Evolutionary conservation across 2,888 invertebrate species (phyloP).

Genomic region (Brachynemurus nebulosus): DNA sequence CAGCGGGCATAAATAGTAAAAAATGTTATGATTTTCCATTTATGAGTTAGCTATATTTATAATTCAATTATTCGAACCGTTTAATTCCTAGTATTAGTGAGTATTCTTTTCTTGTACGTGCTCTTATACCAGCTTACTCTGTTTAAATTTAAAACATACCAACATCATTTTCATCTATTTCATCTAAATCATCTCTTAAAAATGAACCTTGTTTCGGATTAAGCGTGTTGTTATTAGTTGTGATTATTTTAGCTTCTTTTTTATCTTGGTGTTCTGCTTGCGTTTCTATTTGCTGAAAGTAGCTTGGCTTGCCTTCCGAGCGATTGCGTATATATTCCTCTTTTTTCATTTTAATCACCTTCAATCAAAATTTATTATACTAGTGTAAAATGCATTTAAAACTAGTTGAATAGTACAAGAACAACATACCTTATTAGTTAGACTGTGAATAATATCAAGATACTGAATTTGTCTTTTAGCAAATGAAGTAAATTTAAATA

Average conservation of each 20-base stretch:
- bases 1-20: too few relatives aligned
- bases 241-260: slow-evolving; percentile 6
- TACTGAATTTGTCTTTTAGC: slow-evolving; percentile 32
- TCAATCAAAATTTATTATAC: too few relatives aligned
- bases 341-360: slow-evolving; percentile 12
- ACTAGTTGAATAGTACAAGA: too few relatives aligned
- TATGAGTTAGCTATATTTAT: too few relatives aligned
- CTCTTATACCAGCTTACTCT: not conserved
- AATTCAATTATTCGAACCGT: too few relatives aligned
- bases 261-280: slow-evolving; percentile 18
- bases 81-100: too few relatives aligned
- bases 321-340: slow-evolving; percentile 11
- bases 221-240: not conserved
- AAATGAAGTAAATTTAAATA: slow-evolving; percentile 34
- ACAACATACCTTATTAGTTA: slow-evolving; percentile 35
- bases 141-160: too few relatives aligned
- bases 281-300: slow-evolving; percentile 4
- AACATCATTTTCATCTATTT: slow-evolving; percentile 57
- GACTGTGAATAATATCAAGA: slow-evolving; percentile 33
- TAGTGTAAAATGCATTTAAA: too few relatives aligned
- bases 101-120: not conserved
- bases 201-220: slow-evolving; percentile 28
- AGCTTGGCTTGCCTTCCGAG: slow-evolving; percentile 3
- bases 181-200: slow-evolving; percentile 66
- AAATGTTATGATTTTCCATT: too few relatives aligned